Evolutionary conservation across 2,888 invertebrate genomes (phyloP), one percentile per base, ranked within the genome.

Genomic region (Pasiphila rectangulata): DNA sequence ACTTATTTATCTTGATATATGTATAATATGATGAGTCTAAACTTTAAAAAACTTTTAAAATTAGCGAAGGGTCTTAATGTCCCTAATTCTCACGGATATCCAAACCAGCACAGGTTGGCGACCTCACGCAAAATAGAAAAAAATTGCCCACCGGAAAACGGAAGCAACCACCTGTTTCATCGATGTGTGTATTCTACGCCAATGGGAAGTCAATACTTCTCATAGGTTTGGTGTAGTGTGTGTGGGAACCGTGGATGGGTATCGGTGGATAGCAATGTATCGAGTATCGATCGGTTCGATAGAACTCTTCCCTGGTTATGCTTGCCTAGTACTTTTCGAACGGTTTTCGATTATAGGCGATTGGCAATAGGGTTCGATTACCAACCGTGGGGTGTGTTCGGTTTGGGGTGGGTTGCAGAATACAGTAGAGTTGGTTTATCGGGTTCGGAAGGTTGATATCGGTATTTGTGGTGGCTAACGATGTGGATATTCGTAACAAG

Each of bases 271-370:
- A 56, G 51, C 50, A 54, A 51, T 25, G 51, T 59, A 59, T 59
- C 47, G 56, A 51, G 58, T 80, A 84, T 85, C 73, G 83, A 83
- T 83, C 79, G 69, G 70, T 83, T 87, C 85, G 82, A 75, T 69
- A 71, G 60, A 71, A 50, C 77, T 78, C 74, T 55, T 57, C 6
- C 21, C 12, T 4, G 9, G 48, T 62, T 57, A 69, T 87, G 79
- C 7, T 39, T 19, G 43, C 85, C 83, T 84, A 64, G 86, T 88
- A 72, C 63, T 84, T 86, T 82, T 75, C 84, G 83, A 88, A 83
- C 83, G 76, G 71, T 76, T 74, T 69, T 78, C 79, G 80, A 81
- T 81, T 85, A 88, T 87, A 75, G 85, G 78, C 69, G 72, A 86
- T 87, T 79, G 75, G 72, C 81, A 63, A 85, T 86, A 83, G 61